Evolutionary conservation across 2,888 invertebrate species (phyloP).

Genomic region (Amphimallon solstitiale): DNA sequence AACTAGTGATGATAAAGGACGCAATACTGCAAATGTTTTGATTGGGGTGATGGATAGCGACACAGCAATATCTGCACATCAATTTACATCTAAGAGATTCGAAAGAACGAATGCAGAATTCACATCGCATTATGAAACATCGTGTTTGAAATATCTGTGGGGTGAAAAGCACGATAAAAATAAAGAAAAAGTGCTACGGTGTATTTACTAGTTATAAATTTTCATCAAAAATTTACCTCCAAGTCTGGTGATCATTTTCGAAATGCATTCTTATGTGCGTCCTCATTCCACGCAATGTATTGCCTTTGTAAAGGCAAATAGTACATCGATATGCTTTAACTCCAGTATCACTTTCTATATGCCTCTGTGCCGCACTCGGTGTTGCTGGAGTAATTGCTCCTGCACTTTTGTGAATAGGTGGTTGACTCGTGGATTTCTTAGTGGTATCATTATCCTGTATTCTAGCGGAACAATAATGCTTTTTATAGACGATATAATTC

Average conservation of each 20-base stretch:
- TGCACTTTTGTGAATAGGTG: conserved; percentile 58
- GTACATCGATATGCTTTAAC: conserved; percentile 94
- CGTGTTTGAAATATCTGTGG: too few relatives aligned
- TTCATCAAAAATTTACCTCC: conserved; percentile 70
- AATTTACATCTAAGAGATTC: too few relatives aligned
- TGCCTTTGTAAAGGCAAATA: conserved; percentile 95
- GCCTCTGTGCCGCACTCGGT: conserved; percentile 87
- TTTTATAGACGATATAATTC: conserved; percentile 93
- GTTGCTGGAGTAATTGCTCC: conserved; percentile 74
- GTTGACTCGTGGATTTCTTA: conserved; percentile 65
- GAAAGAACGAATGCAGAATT: too few relatives aligned
- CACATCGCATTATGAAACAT: too few relatives aligned
- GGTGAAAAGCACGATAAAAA: too few relatives aligned
- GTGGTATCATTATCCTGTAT: conserved; percentile 70
- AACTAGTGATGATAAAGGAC: too few relatives aligned
- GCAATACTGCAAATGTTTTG: too few relatives aligned
- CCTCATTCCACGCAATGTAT: conserved; percentile 95
- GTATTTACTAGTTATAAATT: too few relatives aligned
- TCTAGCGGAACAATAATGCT: conserved; percentile 90
- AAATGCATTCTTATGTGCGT: conserved; percentile 98
- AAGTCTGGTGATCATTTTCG: conserved; percentile 88
- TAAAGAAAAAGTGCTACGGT: too few relatives aligned
- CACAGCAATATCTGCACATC: too few relatives aligned
- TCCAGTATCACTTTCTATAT: conserved; percentile 91
- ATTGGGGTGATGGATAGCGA: too few relatives aligned